Percentiles rank a stretch among this genome's conserved stretches.
Evolutionary conservation across 64 coral and sea anemone genomes (phyloP).

Genomic region (Montipora cactus): DNA sequence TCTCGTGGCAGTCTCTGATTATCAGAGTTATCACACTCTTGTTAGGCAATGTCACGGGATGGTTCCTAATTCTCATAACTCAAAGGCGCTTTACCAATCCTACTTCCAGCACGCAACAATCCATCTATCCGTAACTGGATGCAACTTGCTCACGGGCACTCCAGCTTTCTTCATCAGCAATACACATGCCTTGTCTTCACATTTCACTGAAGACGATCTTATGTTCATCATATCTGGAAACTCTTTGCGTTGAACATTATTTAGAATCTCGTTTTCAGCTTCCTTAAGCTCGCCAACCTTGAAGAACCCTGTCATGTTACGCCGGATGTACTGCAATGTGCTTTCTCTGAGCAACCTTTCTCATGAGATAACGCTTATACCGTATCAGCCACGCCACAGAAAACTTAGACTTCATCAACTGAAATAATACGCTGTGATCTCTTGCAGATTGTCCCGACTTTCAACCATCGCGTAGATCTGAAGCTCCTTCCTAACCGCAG

Average conservation of each 20-base stretch:
- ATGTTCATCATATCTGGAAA: too few relatives aligned
- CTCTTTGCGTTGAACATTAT: too few relatives aligned
- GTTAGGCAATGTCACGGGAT: constrained; percentile 37
- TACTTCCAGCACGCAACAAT: constrained; percentile 29
- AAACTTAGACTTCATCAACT: not conserved
- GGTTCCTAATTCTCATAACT: constrained; percentile 5
- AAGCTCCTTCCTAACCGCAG: constrained; percentile 39
- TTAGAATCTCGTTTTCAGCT: too few relatives aligned
- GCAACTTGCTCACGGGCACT: constrained; percentile 27
- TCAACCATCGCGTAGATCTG: not conserved
- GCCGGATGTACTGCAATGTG: too few relatives aligned
- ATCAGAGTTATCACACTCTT: not conserved
- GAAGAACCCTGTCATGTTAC: too few relatives aligned
- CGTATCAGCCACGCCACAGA: not conserved
- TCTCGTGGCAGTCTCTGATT: constrained; percentile 34
- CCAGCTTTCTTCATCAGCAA: not conserved
- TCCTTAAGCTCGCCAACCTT: too few relatives aligned
- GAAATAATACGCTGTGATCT: not conserved
- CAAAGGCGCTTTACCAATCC: not conserved
- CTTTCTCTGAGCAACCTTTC: too few relatives aligned
- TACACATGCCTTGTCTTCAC: too few relatives aligned
- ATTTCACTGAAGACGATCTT: too few relatives aligned
- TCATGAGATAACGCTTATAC: not conserved
- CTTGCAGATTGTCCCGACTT: not conserved
- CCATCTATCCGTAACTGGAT: not conserved